These are phyloP conservation scores for Subanguina moxae DNA, from an alignment of 1,140 invertebrate species.

Conservation along the genomic window DNA sequence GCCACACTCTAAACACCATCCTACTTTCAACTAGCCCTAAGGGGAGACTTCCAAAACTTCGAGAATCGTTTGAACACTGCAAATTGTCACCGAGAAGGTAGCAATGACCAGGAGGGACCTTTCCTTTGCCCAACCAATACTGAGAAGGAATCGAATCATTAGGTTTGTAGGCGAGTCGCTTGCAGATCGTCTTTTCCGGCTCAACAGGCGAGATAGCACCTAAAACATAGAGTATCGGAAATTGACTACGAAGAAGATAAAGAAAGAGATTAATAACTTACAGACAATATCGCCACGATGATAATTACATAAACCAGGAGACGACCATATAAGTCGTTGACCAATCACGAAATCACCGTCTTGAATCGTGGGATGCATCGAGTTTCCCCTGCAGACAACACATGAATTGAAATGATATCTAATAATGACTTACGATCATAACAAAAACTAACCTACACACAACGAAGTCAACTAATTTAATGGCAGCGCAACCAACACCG, in stretches of 20 bases:
- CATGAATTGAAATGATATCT: too few species aligned
- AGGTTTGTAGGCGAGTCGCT: conserved; percentile 25
- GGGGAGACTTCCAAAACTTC: conserved; percentile 81
- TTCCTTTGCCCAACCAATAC: conserved; percentile 10
- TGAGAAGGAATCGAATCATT: conserved; percentile 3
- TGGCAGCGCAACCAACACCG: too few species aligned
- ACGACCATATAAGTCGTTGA: neutral
- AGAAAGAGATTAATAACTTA: too few species aligned
- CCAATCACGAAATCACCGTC: too few species aligned
- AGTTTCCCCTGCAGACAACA: too few species aligned
- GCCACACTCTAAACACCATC: conserved; percentile 24
- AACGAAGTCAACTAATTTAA: too few species aligned
- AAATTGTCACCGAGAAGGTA: conserved; percentile 90
- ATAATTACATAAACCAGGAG: too few species aligned
- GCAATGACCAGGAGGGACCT: conserved; percentile 76
- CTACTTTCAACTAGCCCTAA: conserved; percentile 65
- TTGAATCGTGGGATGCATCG: too few species aligned
- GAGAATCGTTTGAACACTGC: conserved; percentile 78
- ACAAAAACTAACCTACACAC: too few species aligned
- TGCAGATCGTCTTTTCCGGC: conserved; percentile 18
- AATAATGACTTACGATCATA: too few species aligned
- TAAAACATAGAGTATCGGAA: too few species aligned
- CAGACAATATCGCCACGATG: conserved; percentile 14
- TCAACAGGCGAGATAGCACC: conserved; percentile 2
- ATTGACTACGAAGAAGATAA: too few species aligned